Evolutionary conservation across 2,113 vertebrate species (phyloP), one percentile per base, ranked within the genome.

Genomic region (Arothron firmamentum): DNA sequence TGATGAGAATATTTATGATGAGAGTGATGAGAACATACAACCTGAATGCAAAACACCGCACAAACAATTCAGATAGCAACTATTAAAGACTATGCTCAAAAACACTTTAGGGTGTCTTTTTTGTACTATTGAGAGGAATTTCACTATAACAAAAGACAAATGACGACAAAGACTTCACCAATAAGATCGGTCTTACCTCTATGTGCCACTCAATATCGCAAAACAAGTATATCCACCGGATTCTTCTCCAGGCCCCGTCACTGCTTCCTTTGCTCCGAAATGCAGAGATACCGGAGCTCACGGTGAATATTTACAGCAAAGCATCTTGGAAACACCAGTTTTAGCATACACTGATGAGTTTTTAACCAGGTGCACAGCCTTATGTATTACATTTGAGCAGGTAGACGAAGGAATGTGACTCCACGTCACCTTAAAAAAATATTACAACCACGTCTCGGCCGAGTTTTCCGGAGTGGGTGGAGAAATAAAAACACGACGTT

Each of bases 401-500:
- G 23, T 42, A 19, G 55, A 53, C 66, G 17, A 56, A 34, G 56
- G 54, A 41, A n/a, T 67, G 20, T 42, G 78, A 76, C 77, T 86
- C 88, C 90, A 91, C 90, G 89, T 90, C 90, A 91, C 80, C 89
- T 79, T 50, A 76, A 23, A 76, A 83, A 84, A 69, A 47, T 17
- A 47, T 4, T 17, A 46, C 14, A 47, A 69, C 52, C 72, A 78
- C 70, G 70, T 55, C 49, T 72, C 59, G 1, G 3, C 19, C 19
- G 66, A 82, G 62, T 86, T 80, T 89, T 90, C 90, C 85, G 86
- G 90, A 67, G 76, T 83, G 77, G 88, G 87, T 83, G 90, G 85
- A 72, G 81, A 77, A 51, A 80, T 20, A 38, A 45, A 61, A 82
- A 62, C 74, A 50, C 34, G 3, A 55, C 23, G 15, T 67, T 63